Evolutionary conservation across 2,888 invertebrate species (phyloP).

Genomic region (Halictus ligatus): DNA sequence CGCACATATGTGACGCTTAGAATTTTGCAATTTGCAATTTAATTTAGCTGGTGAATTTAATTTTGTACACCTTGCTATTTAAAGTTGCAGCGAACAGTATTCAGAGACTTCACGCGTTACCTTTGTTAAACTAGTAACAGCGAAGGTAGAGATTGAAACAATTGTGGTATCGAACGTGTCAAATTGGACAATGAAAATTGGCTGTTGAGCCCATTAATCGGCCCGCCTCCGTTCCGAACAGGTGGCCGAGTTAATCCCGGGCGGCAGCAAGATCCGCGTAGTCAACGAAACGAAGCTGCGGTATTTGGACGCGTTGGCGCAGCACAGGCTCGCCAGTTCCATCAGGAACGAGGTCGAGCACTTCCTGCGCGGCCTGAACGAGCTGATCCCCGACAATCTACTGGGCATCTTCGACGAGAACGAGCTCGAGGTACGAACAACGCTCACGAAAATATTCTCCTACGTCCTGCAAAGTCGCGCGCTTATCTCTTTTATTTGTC

Average conservation of each 20-base stretch:
- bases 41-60: too few relatives aligned
- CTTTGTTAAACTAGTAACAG: too few relatives aligned
- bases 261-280: conserved; percentile 91
- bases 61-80: too few relatives aligned
- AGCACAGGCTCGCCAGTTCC: conserved; percentile 93
- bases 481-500: conserved; percentile 49
- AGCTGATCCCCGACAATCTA: conserved; percentile 96
- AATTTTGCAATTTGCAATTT: too few relatives aligned
- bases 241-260: conserved; percentile 92
- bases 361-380: conserved; percentile 95
- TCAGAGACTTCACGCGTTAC: too few relatives aligned
- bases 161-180: too few relatives aligned
- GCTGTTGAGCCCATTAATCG: not conserved
- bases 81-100: too few relatives aligned
- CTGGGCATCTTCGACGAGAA: conserved; percentile 98
- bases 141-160: too few relatives aligned
- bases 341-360: conserved; percentile 94
- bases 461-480: not conserved
- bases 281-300: conserved; percentile 91
- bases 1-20: too few relatives aligned
- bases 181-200: too few relatives aligned
- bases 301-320: conserved; percentile 95
- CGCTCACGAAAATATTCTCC: not conserved
- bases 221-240: conserved; percentile 65
- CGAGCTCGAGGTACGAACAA: conserved; percentile 92